A percentile compares a stretch with the other conserved stretches of the same genome.
These are phyloP conservation scores for Harlomillsia oculata DNA, from an alignment of 1,140 invertebrate genomes.

Conservation along the genomic window DNA sequence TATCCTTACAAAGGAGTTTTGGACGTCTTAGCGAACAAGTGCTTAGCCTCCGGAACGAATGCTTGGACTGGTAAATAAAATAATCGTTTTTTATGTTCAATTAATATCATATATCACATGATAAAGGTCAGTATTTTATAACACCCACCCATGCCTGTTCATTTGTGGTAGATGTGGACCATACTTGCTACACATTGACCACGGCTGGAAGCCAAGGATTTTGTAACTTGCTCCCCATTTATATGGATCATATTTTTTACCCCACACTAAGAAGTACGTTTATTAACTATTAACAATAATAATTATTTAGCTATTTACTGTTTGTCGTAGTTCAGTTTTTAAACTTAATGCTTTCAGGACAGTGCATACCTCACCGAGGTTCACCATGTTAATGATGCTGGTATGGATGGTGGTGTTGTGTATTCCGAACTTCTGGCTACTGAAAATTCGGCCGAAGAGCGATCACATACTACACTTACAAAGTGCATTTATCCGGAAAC, in stretches of 20 bases:
- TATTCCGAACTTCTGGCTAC: conserved; percentile 80
- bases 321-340: neutral
- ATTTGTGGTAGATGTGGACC: conserved; percentile 68
- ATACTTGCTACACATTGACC: conserved; percentile 78
- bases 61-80: conserved; percentile 57
- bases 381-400: conserved; percentile 77
- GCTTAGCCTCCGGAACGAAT: conserved; percentile 81
- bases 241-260: conserved; percentile 79
- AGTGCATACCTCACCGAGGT: conserved; percentile 78
- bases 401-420: conserved; percentile 80
- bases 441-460: conserved; percentile 64
- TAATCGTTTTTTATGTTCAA: neutral
- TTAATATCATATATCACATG: too few relatives aligned
- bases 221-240: conserved; percentile 76
- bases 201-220: conserved; percentile 81
- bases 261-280: conserved; percentile 55
- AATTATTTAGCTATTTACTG: neutral
- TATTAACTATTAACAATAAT: neutral
- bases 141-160: too few relatives aligned
- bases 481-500: conserved; percentile 63
- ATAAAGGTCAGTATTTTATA: too few relatives aligned
- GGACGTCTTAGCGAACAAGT: conserved; percentile 77
- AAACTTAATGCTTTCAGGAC: conserved; percentile 46
- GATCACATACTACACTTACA: conserved; percentile 50
- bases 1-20: conserved; percentile 80